phyloP scores from a whole-genome alignment of 2,888 invertebrate genomes.

The Cosmia pyralina region DNA sequence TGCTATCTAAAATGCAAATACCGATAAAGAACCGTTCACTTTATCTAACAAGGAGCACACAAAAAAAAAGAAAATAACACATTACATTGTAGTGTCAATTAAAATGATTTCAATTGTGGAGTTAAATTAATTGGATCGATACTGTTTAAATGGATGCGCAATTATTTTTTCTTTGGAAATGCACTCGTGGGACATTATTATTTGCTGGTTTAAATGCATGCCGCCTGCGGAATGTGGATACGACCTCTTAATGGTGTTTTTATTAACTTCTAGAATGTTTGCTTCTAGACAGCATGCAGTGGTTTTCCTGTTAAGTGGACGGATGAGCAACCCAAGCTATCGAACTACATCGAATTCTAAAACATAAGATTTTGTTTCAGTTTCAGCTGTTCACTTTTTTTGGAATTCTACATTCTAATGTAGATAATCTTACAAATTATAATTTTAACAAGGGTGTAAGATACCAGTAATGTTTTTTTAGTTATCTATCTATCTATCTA shows the following conservation, averaged over 20 bases:
- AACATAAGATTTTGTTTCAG: neutral
- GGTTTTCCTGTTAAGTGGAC: neutral
- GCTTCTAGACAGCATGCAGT: neutral
- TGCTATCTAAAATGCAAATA: slow-evolving; percentile 60
- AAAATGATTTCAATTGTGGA: slow-evolving; percentile 23
- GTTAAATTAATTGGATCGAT: slow-evolving; percentile 22
- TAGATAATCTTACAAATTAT: neutral
- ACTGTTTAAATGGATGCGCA: neutral
- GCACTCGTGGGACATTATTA: neutral
- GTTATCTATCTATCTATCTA: too few species aligned
- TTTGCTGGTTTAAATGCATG: neutral
- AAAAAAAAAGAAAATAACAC: too few species aligned
- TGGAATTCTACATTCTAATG: too few species aligned
- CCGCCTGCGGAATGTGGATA: neutral
- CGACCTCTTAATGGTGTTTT: neutral
- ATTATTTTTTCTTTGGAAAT: slow-evolving; percentile 16
- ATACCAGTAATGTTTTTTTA: too few species aligned
- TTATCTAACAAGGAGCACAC: slow-evolving; percentile 51
- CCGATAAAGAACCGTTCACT: slow-evolving; percentile 45
- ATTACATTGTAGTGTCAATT: slow-evolving; percentile 43
- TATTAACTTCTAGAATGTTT: neutral
- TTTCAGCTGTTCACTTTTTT: neutral
- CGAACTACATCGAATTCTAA: too few species aligned
- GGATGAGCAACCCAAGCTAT: neutral
- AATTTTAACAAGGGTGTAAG: neutral